phyloP scores from a whole-genome alignment of 2,113 vertebrate genomes.

The Ammodytes dubius region DNA sequence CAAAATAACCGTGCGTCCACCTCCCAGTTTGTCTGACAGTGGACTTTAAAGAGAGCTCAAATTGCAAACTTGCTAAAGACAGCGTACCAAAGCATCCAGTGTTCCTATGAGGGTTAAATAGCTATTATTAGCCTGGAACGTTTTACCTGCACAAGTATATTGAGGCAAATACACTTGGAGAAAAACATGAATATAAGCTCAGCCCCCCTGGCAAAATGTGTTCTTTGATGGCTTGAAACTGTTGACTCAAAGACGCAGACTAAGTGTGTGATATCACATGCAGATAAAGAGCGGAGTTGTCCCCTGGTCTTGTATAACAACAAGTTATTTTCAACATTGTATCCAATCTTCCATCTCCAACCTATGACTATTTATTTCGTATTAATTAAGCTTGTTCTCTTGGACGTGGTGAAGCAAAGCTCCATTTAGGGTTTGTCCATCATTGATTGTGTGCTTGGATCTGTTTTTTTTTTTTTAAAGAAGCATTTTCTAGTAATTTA shows the following conservation, averaged over 20 bases:
- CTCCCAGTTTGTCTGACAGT: conserved; percentile 19
- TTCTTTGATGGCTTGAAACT: conserved; percentile 3
- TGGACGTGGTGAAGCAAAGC: neutral
- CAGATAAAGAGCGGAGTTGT: conserved; percentile 1
- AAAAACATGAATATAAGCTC: neutral
- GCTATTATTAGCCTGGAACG: conserved; percentile 32
- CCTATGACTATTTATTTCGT: neutral
- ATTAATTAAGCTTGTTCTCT: neutral
- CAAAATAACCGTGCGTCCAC: conserved; percentile 45
- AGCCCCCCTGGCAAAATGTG: too few relatives aligned
- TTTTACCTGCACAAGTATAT: conserved; percentile 14
- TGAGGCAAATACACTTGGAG: neutral
- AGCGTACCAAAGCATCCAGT: conserved; percentile 24
- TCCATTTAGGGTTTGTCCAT: neutral
- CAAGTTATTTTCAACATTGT: neutral
- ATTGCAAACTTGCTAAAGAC: conserved; percentile 45
- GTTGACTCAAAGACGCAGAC: conserved; percentile 11
- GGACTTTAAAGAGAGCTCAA: conserved; percentile 60
- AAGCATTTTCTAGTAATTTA: neutral
- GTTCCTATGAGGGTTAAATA: conserved; percentile 34
- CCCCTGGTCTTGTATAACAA: neutral
- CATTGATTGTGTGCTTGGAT: neutral
- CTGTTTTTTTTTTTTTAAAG: conserved; percentile 2
- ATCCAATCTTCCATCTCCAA: conserved; percentile 2
- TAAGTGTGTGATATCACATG: conserved; percentile 17